Percentiles rank a stretch among this genome's conserved stretches.
Evolutionary conservation across 2,113 vertebrate species (phyloP).

Genomic region (Istiophorus platypterus): DNA sequence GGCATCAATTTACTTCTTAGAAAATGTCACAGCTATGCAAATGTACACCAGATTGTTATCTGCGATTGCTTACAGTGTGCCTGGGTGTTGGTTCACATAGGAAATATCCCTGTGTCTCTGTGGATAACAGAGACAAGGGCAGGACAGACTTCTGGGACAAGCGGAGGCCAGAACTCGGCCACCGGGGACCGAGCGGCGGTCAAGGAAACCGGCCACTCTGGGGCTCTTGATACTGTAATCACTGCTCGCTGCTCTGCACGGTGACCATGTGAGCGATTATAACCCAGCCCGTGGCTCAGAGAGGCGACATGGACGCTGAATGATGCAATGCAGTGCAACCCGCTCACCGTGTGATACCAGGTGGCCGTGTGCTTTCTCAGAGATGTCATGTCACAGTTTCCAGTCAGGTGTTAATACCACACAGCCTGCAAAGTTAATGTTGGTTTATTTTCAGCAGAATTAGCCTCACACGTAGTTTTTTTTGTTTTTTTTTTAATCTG

Average conservation of each 20-base stretch:
- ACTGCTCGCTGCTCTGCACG: conserved; percentile 33
- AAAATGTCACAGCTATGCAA: conserved; percentile 71
- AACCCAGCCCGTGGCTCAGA: conserved; percentile 31
- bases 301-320: conserved; percentile 36
- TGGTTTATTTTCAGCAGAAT: not conserved
- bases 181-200: conserved; percentile 59
- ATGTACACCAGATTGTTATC: conserved; percentile 72
- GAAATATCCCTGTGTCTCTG: conserved; percentile 75
- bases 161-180: conserved; percentile 53
- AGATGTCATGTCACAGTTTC: conserved; percentile 7
- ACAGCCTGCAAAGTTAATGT: not conserved
- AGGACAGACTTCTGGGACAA: conserved; percentile 71
- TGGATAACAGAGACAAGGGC: conserved; percentile 71
- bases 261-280: conserved; percentile 51
- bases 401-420: not conserved
- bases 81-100: conserved; percentile 84
- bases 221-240: conserved; percentile 13
- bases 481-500: not conserved
- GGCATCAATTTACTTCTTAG: conserved; percentile 81
- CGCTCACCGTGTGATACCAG: conserved; percentile 31
- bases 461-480: no score
- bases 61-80: conserved; percentile 65
- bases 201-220: conserved; percentile 42
- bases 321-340: conserved; percentile 77
- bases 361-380: conserved; percentile 30